Evolutionary conservation across 2,888 invertebrate genomes (phyloP).

Genomic region (Drosophila neutralis): DNA sequence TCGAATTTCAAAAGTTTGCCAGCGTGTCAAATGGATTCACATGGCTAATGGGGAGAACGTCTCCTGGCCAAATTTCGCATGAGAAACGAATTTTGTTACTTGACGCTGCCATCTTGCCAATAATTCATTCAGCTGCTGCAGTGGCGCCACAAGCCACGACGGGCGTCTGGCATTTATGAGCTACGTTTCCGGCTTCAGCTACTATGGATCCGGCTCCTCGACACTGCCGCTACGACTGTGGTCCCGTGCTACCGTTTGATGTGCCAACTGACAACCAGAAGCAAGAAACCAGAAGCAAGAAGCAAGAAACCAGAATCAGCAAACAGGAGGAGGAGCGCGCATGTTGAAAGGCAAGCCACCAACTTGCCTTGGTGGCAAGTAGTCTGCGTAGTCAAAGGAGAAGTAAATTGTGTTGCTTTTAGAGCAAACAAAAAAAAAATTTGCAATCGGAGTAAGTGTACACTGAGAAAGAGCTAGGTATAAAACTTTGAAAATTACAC

Average conservation of each 20-base stretch:
- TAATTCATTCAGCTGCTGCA: conserved; percentile 52
- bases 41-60: conserved; percentile 1
- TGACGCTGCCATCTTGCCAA: conserved; percentile 31
- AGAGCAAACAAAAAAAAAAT: conserved; percentile 1
- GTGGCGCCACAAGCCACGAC: conserved; percentile 18
- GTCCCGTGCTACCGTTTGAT: conserved; percentile 15
- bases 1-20: conserved; percentile 21
- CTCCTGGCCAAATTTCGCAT: not conserved
- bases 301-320: no score
- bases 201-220: not conserved
- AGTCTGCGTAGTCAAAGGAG: conserved; percentile 32
- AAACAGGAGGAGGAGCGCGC: not conserved
- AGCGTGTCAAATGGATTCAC: conserved; percentile 21
- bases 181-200: conserved; percentile 4
- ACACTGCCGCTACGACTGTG: not conserved
- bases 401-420: conserved; percentile 29
- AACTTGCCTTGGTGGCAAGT: conserved; percentile 24
- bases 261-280: conserved; percentile 15
- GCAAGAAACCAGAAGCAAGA: not conserved
- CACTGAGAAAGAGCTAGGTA: not conserved
- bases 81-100: conserved; percentile 30
- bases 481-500: no score
- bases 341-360: conserved; percentile 14
- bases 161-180: conserved; percentile 14
- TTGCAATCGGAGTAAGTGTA: not conserved